Evolutionary conservation across 2,888 invertebrate genomes (phyloP), one percentile per base, ranked within the genome.

Genomic region (Acanthococcus lagerstroemiae): DNA sequence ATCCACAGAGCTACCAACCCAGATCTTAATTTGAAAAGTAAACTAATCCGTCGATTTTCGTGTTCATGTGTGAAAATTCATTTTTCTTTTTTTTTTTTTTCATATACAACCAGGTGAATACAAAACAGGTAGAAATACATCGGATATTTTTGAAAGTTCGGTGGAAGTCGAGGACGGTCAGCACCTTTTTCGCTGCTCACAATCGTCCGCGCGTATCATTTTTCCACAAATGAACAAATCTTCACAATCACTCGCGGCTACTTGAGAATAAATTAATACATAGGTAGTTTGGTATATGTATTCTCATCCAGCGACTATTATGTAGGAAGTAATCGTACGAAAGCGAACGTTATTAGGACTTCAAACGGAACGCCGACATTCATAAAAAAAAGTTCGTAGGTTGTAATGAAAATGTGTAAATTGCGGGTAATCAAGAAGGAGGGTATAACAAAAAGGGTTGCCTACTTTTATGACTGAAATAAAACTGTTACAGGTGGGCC

Each of bases 51-150:
- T 61, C 50, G 50, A n/a, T 61, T 61, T 61, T 61, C 61, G 61
- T 61, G 52, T 61, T 30, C 50, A 61, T 61, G 61, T 61, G 61
- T 61, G 61, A 61, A 61, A 61, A 61, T 61, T 61, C 61, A 37
- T 37, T 37, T 37, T 37, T 37, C n/a, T 15, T 37, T 9, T 37
- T 21, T 60, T 21, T 60, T n/a, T n/a, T n/a, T n/a, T n/a, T n/a
- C n/a, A n/a, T n/a, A n/a, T n/a, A n/a, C n/a, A n/a, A n/a, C n/a
- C n/a, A n/a, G n/a, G n/a, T n/a, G n/a, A n/a, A n/a, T n/a, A n/a
- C n/a, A n/a, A n/a, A n/a, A n/a, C n/a, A n/a, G n/a, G n/a, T n/a
- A n/a, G n/a, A n/a, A n/a, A n/a, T n/a, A n/a, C n/a, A n/a, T n/a
- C n/a, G n/a, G n/a, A n/a, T n/a, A n/a, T n/a, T n/a, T n/a, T n/a